Evolutionary conservation across 2,797 vertebrate genomes (phyloP), one percentile per base, ranked within the genome.

Genomic region (Aeoliscus strigatus): DNA sequence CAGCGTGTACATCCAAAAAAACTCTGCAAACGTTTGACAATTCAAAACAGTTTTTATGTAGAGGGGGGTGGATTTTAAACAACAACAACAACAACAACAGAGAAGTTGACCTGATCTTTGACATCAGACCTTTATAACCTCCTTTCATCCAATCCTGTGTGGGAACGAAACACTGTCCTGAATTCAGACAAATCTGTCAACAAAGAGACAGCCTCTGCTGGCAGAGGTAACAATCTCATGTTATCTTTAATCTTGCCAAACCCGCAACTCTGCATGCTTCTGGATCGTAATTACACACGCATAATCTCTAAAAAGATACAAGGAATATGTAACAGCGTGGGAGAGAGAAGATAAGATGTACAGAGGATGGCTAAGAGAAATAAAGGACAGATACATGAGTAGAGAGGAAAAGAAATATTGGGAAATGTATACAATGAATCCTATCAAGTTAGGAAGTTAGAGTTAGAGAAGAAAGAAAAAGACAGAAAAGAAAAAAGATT

Each of bases 221-320:
- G 24, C 24, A 25, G 5, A 4, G 8, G 21, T 23, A 32, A 11
- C 6, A 33, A 33, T 15, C 31, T 4, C 14, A 6, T 21, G 13
- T 31, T 37, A 8, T 44, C 30, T 33, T 15, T 45, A 13, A 31
- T 40, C 49, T 30, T 34, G 42, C 45, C 59, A 25, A 55, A 76
- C 61, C 39, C 32, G 63, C 27, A 32, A 11, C 27, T 39, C 41
- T 12, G 24, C 55, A 42, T 70, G 32, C 39, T 43, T 59, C 23
- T 23, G 2, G 12, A 25, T 17, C 13, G n/a, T 31, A 25, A 61
- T 55, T n/a, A 51, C 33, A 41, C 16, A 16, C 11, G 12, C 2
- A 9, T 40, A 39, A 54, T 48, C 32, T 24, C 32, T 11, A n/a
- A 15, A 27, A 18, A 37, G 24, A 51, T 2, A 41, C 18, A 39